Base-by-base conservation (phyloP, 2,888 invertebrate genomes). In the Elegia similella region DNA sequence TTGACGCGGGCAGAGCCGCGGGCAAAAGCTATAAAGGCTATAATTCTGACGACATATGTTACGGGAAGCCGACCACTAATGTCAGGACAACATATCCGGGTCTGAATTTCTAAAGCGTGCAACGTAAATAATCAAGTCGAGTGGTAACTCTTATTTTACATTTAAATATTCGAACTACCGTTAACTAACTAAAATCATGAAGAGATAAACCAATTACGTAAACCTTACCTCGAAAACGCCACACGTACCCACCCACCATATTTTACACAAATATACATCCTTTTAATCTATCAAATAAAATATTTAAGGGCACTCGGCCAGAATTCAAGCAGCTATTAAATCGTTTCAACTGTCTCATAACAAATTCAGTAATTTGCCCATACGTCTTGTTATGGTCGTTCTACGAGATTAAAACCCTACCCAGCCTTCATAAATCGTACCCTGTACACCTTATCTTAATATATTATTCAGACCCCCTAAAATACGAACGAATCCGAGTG, bases 371-470 rank as follows among this genome's bases (percentile, higher is more conserved):
- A 87, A 90, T 91, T 91, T 86, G 80, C 76, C 84, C 86, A 88
- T 88, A 84, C 82, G 82, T 90, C 88, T 89, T 87, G 86, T 88
- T 89, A 89, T 87, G 86, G 88, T 84, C 86, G 84, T 86, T 86
- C 73, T 75, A 70, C 75, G 75, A 88, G 89, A 90, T 90, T 89
- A 90, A 91, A 90, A 84, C 86, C 85, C 80, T 71, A 67, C 79
- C 83, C 81, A 81, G 86, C 89, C 89, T 84, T 87, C 88, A 86
- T 90, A 89, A 89, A 90, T 90, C 84, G 78, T 76, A 76, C 82
- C 86, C 80, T 68, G 68, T 68, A 70, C 78, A 76, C 84, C 82
- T 78, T 62, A 73, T 76, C 69, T 75, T 77, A 70, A 79, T 90
- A 81, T 88, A 86, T 88, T 82, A 90, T 90, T 89, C 85, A 91